Conservation (phyloP, 1,140 invertebrate genomes). For the Brachionus manjavacas region DNA sequence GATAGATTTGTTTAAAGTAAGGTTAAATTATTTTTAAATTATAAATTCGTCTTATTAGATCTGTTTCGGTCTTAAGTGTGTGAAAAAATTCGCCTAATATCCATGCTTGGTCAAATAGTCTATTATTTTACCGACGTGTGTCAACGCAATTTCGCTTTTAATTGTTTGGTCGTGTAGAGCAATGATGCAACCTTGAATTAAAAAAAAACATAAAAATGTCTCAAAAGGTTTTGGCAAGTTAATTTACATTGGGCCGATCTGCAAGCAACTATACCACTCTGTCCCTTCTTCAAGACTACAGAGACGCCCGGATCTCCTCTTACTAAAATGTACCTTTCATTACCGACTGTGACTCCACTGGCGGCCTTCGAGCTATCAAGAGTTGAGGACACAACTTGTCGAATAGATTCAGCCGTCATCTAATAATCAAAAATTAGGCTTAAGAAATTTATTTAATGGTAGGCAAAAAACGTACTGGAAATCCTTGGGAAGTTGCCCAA, state of each 20-base stretch:
- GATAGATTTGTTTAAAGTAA: not conserved
- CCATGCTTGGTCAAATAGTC: slow-evolving; percentile 38
- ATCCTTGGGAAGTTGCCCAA: slow-evolving; percentile 19
- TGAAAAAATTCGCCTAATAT: slow-evolving; percentile 25
- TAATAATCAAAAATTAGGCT: not conserved
- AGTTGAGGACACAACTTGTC: not conserved
- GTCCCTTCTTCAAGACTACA: slow-evolving; percentile 28
- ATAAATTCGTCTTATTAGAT: slow-evolving; percentile 15
- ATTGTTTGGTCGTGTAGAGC: slow-evolving; percentile 11
- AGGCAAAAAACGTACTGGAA: not conserved
- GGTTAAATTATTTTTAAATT: slow-evolving; percentile 24
- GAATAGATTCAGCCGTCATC: slow-evolving; percentile 8
- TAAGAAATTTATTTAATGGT: not conserved
- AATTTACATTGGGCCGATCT: slow-evolving; percentile 18
- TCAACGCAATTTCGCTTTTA: slow-evolving; percentile 27
- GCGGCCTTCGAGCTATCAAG: not conserved
- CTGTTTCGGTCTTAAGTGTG: not conserved
- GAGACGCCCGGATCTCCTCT: slow-evolving; percentile 29
- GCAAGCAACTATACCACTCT: not conserved
- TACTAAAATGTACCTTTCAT: slow-evolving; percentile 32
- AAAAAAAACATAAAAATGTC: not conserved
- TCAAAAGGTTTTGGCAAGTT: not conserved
- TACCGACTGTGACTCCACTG: not conserved
- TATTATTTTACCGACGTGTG: slow-evolving; percentile 19
- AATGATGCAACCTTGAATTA: slow-evolving; percentile 11